Base-by-base conservation (phyloP, 1,140 invertebrate species). In the Drosophila murphyi region DNA sequence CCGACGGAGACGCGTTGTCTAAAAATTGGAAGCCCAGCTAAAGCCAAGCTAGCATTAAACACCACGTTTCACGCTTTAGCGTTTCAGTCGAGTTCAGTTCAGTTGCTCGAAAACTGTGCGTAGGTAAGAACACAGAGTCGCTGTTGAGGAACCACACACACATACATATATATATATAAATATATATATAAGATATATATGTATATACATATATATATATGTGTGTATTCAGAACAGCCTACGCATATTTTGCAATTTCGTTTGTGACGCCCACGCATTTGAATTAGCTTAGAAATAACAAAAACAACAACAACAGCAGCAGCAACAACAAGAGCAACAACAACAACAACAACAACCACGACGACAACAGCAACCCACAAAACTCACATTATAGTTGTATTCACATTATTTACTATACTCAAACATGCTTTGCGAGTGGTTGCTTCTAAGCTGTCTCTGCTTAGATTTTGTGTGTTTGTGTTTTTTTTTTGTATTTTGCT, bases 171-270 rank as follows among this genome's bases (percentile, higher is more conserved):
- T 10, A 10, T 35, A 52, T 35, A 51, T 10, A 43, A 3, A 3
- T 4, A 6, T 12, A 3, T 20, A 7, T 1, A n/a, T 5, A 37
- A 39, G 45, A 8, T 3, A 37, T 45, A 50, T 32, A 29, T 32
- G 10, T 37, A 51, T 10, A 10, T 35, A 43, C 29, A 51, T 10
- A 43, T 3, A 4, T 4, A 6, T 12, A 2, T 20, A 5, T 1
- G 10, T 5, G 37, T 45, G 45, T 32, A 64, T 57, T 54, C 61
- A 67, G n/a, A 34, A 20, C 82, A 35, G 74, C 85, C 85, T 85
- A 88, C 85, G 85, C 85, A 88, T 89, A 82, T 89, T 89, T 89
- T 76, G 86, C 86, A 90, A 90, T 89, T 81, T 89, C 85, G 85
- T 82, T 87, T 86, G 81, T 74, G 65, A 80, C 85, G 77, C 83